A percentile compares a stretch with the other conserved stretches of the same genome.
These are phyloP conservation scores for Dendronephthya gigantea DNA, from an alignment of 64 coral and sea anemone species.

Conservation along the genomic window DNA sequence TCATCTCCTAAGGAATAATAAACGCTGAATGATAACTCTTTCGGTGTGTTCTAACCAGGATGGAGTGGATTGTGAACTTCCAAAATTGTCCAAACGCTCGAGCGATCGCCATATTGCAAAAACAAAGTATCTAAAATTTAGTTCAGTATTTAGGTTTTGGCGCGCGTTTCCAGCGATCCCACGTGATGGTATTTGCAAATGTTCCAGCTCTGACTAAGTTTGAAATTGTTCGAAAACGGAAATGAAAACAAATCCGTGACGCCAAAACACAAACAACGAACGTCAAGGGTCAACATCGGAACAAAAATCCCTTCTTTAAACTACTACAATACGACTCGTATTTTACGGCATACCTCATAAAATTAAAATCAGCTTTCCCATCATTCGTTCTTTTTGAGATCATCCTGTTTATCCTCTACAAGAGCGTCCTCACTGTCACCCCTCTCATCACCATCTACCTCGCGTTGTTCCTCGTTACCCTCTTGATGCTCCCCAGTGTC, in stretches of 20 bases:
- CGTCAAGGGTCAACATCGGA: no score
- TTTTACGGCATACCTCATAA: neutral
- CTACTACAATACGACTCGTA: neutral
- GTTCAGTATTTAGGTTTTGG: neutral
- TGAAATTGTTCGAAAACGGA: no score
- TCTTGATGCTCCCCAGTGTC: neutral
- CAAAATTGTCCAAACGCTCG: no score
- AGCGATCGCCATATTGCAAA: no score
- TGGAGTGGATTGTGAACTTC: no score
- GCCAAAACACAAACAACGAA: no score
- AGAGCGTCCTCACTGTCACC: neutral
- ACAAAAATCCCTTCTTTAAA: neutral
- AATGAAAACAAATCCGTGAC: no score
- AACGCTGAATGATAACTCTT: no score
- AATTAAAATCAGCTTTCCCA: neutral
- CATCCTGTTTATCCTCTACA: neutral
- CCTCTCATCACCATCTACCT: neutral
- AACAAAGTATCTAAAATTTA: neutral
- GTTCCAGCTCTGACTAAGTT: neutral
- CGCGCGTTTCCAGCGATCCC: neutral
- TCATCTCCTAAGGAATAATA: no score
- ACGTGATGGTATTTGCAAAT: no score
- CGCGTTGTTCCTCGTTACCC: neutral
- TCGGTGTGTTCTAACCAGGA: no score
- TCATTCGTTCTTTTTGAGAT: neutral